Evolutionary conservation across 2,888 invertebrate species (phyloP), one percentile per base, ranked within the genome.

Genomic region (Parthenolecanium corni): DNA sequence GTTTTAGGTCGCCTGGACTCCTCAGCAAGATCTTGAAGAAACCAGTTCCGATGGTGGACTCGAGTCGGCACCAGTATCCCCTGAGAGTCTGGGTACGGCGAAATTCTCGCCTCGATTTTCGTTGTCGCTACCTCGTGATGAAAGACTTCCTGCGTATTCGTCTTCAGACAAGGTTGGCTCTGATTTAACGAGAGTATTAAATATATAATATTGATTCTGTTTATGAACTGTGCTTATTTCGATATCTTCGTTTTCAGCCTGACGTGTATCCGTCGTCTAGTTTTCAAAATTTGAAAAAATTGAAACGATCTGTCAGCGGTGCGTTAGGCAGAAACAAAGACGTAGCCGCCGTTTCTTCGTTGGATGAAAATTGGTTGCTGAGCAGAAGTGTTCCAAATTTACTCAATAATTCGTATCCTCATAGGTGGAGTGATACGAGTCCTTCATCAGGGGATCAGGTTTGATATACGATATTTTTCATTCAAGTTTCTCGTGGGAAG

Each of bases 21-120:
- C 90, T 0, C 87, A 89, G 70, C 89, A 89, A 72, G 90, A 90
- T 73, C 77, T 90, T n/a, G 83, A 80, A 40, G 84, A 84, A 65
- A 74, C 73, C 70, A 78, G 79, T 67, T 79, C 79, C 1, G 79
- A 79, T 53, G 71, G 70, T 74, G 78, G 36, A 73, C 73, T 16
- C 70, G 72, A 52, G 71, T 67, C 68, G 1, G 67, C 69, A 21
- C 69, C 68, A 11, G 67, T 69, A n/a, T 69, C 25, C 69, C 69
- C 51, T 65, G 65, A 69, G 68, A 68, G 72, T 68, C 71, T 74
- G 0, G 75, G 74, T 36, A 71, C 72, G 6, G 69, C 73, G 11
- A 76, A 76, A 66, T 77, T 74, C 68, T 73, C 74, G 1, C 73
- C 76, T 3, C 70, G 73, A 2, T 86, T 87, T 74, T 86, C 86